phyloP scores from a whole-genome alignment of 2,113 vertebrate species.

The Lepus timidus region DNA sequence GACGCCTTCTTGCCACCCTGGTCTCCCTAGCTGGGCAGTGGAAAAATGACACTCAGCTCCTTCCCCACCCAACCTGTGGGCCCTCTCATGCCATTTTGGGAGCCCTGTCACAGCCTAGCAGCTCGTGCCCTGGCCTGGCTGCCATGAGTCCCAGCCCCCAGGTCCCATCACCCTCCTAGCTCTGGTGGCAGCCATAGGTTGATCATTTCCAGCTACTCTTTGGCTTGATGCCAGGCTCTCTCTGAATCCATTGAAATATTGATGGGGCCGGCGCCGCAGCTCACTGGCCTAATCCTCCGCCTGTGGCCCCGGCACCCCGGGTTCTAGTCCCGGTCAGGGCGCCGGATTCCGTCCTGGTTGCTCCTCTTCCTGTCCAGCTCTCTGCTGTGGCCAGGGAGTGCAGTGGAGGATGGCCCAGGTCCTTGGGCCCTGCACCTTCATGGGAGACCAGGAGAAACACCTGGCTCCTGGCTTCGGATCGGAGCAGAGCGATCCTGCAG shows the following conservation, averaged over 20 bases:
- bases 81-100: background rate
- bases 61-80: rapidly evolving
- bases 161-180: background rate
- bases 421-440: too few species aligned
- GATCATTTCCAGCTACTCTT: background rate
- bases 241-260: slow-evolving; percentile 2
- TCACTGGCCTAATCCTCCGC: too few species aligned
- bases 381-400: too few species aligned
- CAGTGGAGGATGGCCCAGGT: too few species aligned
- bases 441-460: too few species aligned
- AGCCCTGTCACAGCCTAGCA: background rate
- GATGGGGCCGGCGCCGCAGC: background rate
- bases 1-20: rapidly evolving
- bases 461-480: too few species aligned
- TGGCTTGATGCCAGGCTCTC: background rate
- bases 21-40: background rate
- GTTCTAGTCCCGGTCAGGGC: too few species aligned
- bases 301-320: too few species aligned
- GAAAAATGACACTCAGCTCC: too few species aligned
- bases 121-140: background rate
- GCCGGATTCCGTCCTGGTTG: too few species aligned
- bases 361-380: too few species aligned
- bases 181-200: background rate
- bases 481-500: too few species aligned
- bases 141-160: background rate